phyloP scores from a whole-genome alignment of 2,113 vertebrate genomes.

The Drymodes brunneopygia region DNA sequence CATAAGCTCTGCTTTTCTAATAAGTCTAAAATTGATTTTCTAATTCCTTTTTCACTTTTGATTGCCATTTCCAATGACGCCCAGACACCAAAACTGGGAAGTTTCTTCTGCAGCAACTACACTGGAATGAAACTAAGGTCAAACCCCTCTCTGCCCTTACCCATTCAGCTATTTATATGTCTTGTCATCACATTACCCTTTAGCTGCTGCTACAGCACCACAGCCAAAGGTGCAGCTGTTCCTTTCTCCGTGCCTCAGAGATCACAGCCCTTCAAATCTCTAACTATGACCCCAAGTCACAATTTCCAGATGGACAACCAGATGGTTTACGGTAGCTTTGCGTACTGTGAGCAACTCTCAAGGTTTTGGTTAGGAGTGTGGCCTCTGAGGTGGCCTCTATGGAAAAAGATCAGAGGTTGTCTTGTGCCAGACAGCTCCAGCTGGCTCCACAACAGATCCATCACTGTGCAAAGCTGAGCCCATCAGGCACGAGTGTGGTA shows the following conservation, averaged over 20 bases:
- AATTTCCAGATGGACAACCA: background rate
- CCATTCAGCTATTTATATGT: background rate
- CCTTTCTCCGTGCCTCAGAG: background rate
- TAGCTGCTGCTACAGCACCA: background rate
- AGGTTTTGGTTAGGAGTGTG: background rate
- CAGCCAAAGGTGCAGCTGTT: background rate
- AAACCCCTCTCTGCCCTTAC: background rate
- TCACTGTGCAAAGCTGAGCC: background rate
- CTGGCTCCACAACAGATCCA: background rate
- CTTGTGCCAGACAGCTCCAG: background rate
- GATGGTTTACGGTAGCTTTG: background rate
- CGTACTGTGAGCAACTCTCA: background rate
- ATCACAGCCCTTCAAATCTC: background rate
- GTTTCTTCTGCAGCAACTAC: background rate
- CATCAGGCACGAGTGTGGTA: accelerated
- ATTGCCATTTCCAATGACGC: background rate
- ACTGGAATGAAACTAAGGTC: background rate
- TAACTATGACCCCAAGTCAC: background rate
- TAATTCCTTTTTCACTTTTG: background rate
- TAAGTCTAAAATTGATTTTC: background rate
- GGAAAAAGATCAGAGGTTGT: background rate
- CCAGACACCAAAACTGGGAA: background rate
- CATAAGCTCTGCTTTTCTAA: accelerated
- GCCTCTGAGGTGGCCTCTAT: background rate
- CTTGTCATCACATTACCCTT: background rate